Percentiles rank a stretch among this genome's conserved stretches.
Evolutionary conservation across 2,888 invertebrate species (phyloP).

Genomic region (Ashinkailepas kermadecensis): DNA sequence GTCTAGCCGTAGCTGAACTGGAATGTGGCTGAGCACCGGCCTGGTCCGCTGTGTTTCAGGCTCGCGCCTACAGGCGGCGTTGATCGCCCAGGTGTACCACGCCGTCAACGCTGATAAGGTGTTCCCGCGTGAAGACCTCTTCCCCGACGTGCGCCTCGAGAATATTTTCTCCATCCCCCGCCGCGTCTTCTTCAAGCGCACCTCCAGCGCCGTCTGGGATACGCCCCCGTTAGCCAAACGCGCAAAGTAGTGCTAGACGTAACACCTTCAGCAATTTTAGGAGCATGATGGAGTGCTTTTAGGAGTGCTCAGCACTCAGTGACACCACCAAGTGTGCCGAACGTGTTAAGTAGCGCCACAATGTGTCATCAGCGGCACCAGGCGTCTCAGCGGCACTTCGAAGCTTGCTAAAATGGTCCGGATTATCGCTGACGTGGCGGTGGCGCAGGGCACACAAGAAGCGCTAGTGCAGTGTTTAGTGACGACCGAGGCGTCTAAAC

Average conservation of each 20-base stretch:
- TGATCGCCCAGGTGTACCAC: conserved; percentile 30
- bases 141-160: conserved; percentile 40
- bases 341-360: no score
- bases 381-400: no score
- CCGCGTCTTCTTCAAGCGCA: conserved; percentile 42
- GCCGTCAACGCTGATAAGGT: conserved; percentile 30
- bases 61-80: conserved; percentile 25
- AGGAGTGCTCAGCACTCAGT: no score
- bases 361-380: no score
- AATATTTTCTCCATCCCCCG: conserved; percentile 40
- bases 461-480: no score
- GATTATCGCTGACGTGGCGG: background rate
- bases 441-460: background rate
- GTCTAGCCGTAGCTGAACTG: no score
- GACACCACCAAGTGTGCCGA: no score
- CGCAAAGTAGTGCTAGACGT: background rate
- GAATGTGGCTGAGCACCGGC: no score
- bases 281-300: no score
- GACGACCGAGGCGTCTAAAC: no score
- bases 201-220: conserved; percentile 45
- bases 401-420: no score
- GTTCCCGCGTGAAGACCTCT: conserved; percentile 30
- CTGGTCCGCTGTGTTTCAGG: conserved; percentile 23
- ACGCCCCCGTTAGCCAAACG: conserved; percentile 38
- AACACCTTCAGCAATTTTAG: no score